phyloP scores from a whole-genome alignment of 1,140 invertebrate genomes.

The Eumeta japonica region DNA sequence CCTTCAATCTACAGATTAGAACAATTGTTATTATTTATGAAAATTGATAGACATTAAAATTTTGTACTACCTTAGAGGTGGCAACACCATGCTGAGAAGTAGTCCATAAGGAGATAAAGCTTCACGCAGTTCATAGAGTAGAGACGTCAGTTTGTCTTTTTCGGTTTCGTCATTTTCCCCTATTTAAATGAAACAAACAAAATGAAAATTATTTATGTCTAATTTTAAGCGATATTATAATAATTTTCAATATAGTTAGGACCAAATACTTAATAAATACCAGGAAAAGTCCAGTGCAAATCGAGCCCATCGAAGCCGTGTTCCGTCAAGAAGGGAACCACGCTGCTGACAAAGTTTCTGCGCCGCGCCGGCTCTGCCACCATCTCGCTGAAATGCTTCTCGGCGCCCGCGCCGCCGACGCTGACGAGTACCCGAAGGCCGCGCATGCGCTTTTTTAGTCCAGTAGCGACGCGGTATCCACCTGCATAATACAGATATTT shows the following conservation, averaged over 20 bases:
- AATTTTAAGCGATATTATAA: constrained; percentile 3
- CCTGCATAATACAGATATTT: constrained; percentile 26
- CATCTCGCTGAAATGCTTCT: constrained; percentile 55
- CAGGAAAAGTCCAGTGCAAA: constrained; percentile 65
- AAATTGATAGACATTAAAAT: too few relatives aligned
- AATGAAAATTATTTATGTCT: background rate
- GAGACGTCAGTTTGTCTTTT: constrained; percentile 42
- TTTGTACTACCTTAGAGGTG: constrained; percentile 43
- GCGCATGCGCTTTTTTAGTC: constrained; percentile 49
- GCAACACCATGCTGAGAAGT: constrained; percentile 38
- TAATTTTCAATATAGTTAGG: constrained; percentile 1
- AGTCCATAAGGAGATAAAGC: constrained; percentile 43
- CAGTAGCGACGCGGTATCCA: constrained; percentile 57
- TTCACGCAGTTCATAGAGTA: constrained; percentile 49
- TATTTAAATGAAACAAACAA: constrained; percentile 19
- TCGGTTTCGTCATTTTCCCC: constrained; percentile 50
- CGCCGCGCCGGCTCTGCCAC: constrained; percentile 46
- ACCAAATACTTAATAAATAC: constrained; percentile 19
- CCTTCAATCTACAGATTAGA: too few relatives aligned
- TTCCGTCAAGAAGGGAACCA: constrained; percentile 57
- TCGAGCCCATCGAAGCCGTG: constrained; percentile 65
- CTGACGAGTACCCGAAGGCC: constrained; percentile 58
- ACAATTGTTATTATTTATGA: too few relatives aligned
- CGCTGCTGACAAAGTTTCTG: constrained; percentile 61
- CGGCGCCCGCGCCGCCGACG: constrained; percentile 56